Evolutionary conservation across 2,113 vertebrate species (phyloP).

Genomic region (Aldabrachelys gigantea): DNA sequence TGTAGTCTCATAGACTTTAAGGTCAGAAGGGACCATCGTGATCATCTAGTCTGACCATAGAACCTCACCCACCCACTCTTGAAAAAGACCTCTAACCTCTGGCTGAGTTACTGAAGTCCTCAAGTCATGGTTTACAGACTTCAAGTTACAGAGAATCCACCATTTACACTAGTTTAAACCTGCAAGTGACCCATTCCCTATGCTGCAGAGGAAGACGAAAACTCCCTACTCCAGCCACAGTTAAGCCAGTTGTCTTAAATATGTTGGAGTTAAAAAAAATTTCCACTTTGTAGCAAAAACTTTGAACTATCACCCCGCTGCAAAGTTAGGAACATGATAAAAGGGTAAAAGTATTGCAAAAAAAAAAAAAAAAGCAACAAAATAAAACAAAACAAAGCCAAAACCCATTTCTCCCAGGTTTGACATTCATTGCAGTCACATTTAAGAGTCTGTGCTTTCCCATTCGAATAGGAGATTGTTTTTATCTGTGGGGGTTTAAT

Average conservation of each 20-base stretch:
- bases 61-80: too few species aligned
- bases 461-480: not conserved
- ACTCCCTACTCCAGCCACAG: not conserved
- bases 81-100: too few species aligned
- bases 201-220: too few species aligned
- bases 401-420: not conserved
- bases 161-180: too few species aligned
- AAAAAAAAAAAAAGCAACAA: not conserved
- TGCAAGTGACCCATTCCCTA: too few species aligned
- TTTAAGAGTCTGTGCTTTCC: not conserved
- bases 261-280: not conserved
- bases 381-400: not conserved
- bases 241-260: not conserved
- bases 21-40: too few species aligned
- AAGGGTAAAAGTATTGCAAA: not conserved
- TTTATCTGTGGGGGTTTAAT: not conserved
- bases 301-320: not conserved
- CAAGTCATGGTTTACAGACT: too few species aligned
- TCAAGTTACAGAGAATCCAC: too few species aligned
- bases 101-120: too few species aligned
- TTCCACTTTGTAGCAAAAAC: not conserved
- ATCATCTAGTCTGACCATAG: too few species aligned
- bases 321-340: not conserved
- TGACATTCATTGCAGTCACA: not conserved
- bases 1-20: too few species aligned